Percentiles rank a stretch among this genome's conserved stretches.
Evolutionary conservation across 2,888 invertebrate species (phyloP).

Genomic region (Prosopocoilus inquinatus): DNA sequence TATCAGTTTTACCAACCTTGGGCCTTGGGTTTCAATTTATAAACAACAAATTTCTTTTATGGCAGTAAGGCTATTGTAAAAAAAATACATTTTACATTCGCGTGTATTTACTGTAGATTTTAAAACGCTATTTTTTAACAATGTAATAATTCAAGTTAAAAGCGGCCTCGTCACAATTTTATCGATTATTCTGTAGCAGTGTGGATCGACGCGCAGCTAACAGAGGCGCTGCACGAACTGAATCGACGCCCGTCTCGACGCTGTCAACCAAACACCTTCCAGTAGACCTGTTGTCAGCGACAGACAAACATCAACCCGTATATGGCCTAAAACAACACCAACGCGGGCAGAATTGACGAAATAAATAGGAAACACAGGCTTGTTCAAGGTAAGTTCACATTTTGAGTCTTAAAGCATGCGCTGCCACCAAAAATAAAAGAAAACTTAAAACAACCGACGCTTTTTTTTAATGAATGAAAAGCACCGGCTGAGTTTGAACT

Average conservation of each 20-base stretch:
- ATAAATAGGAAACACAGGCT: constrained; percentile 3
- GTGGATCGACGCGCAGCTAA: constrained; percentile 1
- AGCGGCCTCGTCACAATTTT: neutral
- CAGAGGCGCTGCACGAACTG: constrained; percentile 22
- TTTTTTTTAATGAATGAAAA: no score
- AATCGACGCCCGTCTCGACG: constrained; percentile 29
- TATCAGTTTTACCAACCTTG: no score
- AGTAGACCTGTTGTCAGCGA: constrained; percentile 32
- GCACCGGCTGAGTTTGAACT: no score
- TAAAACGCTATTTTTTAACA: no score
- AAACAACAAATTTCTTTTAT: no score
- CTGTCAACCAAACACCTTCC: constrained; percentile 20
- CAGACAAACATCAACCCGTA: constrained; percentile 23
- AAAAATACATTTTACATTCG: no score
- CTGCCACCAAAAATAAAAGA: no score
- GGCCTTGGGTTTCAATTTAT: no score
- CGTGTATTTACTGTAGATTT: no score
- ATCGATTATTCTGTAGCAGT: neutral
- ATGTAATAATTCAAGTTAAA: neutral
- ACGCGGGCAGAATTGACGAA: neutral
- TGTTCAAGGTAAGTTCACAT: neutral
- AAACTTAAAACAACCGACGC: no score
- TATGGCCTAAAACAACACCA: constrained; percentile 21
- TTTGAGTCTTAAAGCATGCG: neutral
- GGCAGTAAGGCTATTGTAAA: no score